Base-by-base conservation (phyloP, 1,140 invertebrate genomes). In the Drosophila trapezifrons region DNA sequence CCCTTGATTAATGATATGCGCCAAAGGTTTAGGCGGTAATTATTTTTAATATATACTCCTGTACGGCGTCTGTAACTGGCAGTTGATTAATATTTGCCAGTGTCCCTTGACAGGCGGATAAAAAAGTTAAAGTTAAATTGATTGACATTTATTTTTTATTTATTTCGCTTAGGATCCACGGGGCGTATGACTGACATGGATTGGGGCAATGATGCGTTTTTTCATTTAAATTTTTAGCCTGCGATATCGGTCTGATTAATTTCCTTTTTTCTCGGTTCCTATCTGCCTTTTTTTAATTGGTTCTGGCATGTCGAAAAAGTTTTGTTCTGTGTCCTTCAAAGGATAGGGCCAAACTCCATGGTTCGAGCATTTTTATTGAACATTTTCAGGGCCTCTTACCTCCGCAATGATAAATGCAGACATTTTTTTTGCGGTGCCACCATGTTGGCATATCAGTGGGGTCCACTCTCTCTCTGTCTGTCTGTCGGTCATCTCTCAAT, bases 21-120 rank as follows among this genome's bases (percentile, higher is more conserved):
- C 52, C 51, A 67, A 71, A 59, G 56, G 71, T 20, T 58, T 49
- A 73, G 84, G 59, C 46, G 45, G 84, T 89, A 87, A 87, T 87
- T 87, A 87, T 87, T 87, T 87, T 86, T 79, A 83, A 87, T 89
- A 80, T 79, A 76, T 83, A 56, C 54, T 69, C 46, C 46, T 54
- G 37, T 73, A 40, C 13, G 15, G 20, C 18, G 32, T 37, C 78
- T 87, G 83, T 52, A 66, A 76, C 76, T 87, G 82, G 76, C 83
- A 69, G 67, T 74, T 82, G 82, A 86, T 78, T 78, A 75, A 78
- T 71, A 82, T 78, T 73, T 67, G 67, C 60, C 76, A 81, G 40
- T 67, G 46, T 62, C 13, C 18, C 38, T 12, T 52, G 45, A 51
- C 69, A 63, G 49, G 35, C 18, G 40, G 42, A 52, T 42, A 38